Percentiles rank a stretch among this genome's conserved stretches.
Evolutionary conservation across 2,888 invertebrate genomes (phyloP).

Genomic region (Neria commutata): DNA sequence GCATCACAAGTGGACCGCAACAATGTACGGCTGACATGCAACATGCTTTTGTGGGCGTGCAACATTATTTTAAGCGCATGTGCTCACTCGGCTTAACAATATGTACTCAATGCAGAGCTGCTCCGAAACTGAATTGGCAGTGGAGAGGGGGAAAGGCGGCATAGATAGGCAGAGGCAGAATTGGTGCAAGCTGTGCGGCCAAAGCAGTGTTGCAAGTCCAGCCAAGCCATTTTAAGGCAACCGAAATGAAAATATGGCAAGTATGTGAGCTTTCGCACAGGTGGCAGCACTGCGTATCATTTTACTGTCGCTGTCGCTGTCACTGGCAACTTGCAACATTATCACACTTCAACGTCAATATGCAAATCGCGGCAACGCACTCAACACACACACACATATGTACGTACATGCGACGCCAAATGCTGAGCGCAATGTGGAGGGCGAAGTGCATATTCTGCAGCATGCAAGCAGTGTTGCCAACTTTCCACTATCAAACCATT

Average conservation of each 20-base stretch:
- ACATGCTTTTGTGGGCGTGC: constrained; percentile 62
- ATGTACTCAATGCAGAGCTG: too few relatives aligned
- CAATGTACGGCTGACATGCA: constrained; percentile 27
- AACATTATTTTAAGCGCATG: constrained; percentile 60
- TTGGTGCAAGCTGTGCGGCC: constrained; percentile 10
- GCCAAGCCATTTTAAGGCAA: constrained; percentile 43
- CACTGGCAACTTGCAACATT: constrained; percentile 39
- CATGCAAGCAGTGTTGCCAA: too few relatives aligned
- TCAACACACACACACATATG: constrained; percentile 20
- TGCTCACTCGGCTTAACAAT: too few relatives aligned
- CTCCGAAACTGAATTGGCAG: constrained; percentile 5
- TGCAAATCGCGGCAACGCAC: constrained; percentile 43
- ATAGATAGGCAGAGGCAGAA: background rate
- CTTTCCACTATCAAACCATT: too few relatives aligned
- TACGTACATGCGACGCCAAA: background rate
- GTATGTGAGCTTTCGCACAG: too few relatives aligned
- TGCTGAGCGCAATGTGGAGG: too few relatives aligned
- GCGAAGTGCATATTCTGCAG: too few relatives aligned
- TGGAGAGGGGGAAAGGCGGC: background rate
- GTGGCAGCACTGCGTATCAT: too few relatives aligned
- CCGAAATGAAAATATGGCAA: too few relatives aligned
- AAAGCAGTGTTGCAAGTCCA: constrained; percentile 16
- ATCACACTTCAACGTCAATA: constrained; percentile 53
- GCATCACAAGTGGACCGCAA: constrained; percentile 11
- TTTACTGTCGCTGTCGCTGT: background rate